Percentiles rank a stretch among this genome's conserved stretches.
Conservation (phyloP, 2,888 invertebrate species). For the Tenodera sinensis region DNA sequence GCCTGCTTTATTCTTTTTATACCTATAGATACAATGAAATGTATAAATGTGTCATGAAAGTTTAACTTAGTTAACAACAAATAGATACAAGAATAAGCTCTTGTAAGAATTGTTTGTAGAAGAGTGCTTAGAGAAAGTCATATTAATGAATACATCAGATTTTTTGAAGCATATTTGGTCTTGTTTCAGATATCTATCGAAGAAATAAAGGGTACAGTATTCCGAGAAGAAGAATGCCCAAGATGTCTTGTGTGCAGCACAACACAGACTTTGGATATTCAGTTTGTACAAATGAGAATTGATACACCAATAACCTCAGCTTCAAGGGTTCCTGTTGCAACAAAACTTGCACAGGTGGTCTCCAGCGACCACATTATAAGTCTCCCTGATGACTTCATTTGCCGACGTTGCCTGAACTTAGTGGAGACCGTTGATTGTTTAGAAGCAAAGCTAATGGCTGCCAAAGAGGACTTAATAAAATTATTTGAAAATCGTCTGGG, state of each 20-base stretch:
- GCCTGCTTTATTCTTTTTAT: no score
- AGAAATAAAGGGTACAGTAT: constrained; percentile 12
- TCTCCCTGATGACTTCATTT: constrained; percentile 20
- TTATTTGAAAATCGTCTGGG: constrained; percentile 3
- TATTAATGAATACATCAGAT: no score
- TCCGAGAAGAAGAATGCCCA: background rate
- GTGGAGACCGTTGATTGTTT: constrained; percentile 27
- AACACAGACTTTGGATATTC: background rate
- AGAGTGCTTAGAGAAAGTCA: no score
- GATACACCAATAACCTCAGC: constrained; percentile 26
- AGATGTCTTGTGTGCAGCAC: constrained; percentile 28
- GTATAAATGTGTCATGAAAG: no score
- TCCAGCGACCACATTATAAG: background rate
- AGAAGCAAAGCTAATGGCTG: constrained; percentile 26
- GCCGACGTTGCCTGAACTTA: constrained; percentile 27
- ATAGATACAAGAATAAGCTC: no score
- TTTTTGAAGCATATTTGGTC: background rate
- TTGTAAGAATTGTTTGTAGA: no score
- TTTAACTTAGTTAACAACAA: no score
- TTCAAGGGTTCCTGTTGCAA: constrained; percentile 25
- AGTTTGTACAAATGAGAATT: constrained; percentile 22
- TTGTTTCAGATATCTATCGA: constrained; percentile 26
- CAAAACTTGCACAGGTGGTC: constrained; percentile 25
- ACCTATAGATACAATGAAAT: no score
- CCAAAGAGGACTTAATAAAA: constrained; percentile 27